Conservation (phyloP, 2,797 vertebrate species). For the Adrianichthys oophorus region DNA sequence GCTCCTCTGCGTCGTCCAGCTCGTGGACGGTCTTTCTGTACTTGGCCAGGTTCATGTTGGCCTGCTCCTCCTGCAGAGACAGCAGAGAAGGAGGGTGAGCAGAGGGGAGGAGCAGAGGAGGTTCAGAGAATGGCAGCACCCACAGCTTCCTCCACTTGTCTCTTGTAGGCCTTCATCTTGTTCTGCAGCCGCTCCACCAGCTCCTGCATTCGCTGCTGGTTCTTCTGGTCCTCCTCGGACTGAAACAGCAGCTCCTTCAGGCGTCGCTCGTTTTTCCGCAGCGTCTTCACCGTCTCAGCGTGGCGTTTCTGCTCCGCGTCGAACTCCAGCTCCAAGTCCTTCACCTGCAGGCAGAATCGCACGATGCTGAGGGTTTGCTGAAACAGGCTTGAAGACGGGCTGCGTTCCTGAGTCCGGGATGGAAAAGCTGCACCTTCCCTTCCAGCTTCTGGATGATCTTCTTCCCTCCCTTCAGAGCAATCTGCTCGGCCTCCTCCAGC, state of each 20-base stretch:
- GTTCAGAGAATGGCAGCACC: slow-evolving; percentile 1
- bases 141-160: slow-evolving; percentile 86
- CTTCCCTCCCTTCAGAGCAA: slow-evolving; percentile 82
- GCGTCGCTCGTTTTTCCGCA: slow-evolving; percentile 83
- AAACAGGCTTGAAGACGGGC: background rate
- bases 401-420: background rate
- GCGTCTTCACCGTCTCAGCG: slow-evolving; percentile 79
- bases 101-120: background rate
- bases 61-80: slow-evolving; percentile 78
- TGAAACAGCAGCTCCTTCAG: slow-evolving; percentile 85
- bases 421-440: slow-evolving; percentile 66
- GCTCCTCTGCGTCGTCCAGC: slow-evolving; percentile 83
- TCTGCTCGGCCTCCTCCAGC: slow-evolving; percentile 83
- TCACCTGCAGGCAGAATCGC: slow-evolving; percentile 66
- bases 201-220: slow-evolving; percentile 84
- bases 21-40: slow-evolving; percentile 84
- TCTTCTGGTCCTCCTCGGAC: slow-evolving; percentile 85
- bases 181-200: slow-evolving; percentile 84
- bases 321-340: slow-evolving; percentile 81
- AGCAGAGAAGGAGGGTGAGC: background rate
- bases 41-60: slow-evolving; percentile 82
- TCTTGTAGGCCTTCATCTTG: slow-evolving; percentile 86
- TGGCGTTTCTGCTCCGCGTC: slow-evolving; percentile 82
- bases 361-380: background rate
- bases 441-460: slow-evolving; percentile 86